These are phyloP conservation scores for Betta splendens DNA, from an alignment of 2,797 vertebrate genomes.

Conservation along the genomic window DNA sequence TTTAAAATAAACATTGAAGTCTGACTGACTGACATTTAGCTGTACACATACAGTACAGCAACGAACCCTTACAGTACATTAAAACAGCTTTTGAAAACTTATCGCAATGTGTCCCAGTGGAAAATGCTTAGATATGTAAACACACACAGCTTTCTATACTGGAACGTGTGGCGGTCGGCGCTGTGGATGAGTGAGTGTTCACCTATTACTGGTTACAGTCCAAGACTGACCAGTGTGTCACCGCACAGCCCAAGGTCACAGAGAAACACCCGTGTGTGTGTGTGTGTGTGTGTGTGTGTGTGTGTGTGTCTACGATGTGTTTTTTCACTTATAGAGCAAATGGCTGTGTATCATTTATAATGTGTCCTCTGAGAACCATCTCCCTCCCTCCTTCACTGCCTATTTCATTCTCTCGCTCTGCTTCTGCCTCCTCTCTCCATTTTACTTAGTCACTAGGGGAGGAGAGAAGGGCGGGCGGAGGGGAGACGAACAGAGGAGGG, in stretches of 20 bases:
- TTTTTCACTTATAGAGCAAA: conserved; percentile 60
- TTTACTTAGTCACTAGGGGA: conserved; percentile 62
- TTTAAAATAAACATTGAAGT: too few species aligned
- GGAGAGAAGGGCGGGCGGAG: conserved; percentile 40
- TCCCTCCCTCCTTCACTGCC: conserved; percentile 40
- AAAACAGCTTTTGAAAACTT: too few species aligned
- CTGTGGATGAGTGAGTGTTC: too few species aligned
- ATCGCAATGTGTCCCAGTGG: too few species aligned
- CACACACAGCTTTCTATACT: too few species aligned
- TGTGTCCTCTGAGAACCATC: conserved; percentile 71
- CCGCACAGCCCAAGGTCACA: conserved; percentile 66
- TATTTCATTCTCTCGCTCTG: conserved; percentile 53
- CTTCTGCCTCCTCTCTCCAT: conserved; percentile 58
- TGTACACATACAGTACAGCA: conserved; percentile 6
- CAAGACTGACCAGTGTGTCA: conserved; percentile 38
- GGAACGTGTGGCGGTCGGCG: too few species aligned
- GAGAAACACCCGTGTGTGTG: conserved; percentile 43
- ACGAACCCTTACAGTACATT: too few species aligned
- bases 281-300: conserved; percentile 16
- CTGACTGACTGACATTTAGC: too few species aligned
- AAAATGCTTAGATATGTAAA: too few species aligned
- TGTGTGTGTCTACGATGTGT: conserved; percentile 19
- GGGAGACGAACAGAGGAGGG: conserved; percentile 22
- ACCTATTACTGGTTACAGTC: conserved; percentile 17
- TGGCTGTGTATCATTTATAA: conserved; percentile 79